phyloP scores from a whole-genome alignment of 1,140 invertebrate genomes.

The Drosophila lowei region DNA sequence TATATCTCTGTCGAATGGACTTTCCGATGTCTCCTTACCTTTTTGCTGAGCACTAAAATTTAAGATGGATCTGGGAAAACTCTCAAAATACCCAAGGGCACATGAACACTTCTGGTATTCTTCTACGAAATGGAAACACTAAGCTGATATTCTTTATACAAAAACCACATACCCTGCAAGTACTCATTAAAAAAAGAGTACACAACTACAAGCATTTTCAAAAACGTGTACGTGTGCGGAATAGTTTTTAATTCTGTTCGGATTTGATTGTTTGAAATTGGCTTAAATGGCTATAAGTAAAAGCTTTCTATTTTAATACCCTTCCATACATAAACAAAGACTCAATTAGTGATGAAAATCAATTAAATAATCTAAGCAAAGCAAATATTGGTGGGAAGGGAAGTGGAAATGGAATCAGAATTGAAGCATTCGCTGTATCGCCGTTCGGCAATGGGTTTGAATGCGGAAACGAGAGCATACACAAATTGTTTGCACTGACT shows the following conservation, averaged over 20 bases:
- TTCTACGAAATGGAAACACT: no score
- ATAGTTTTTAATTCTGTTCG: constrained; percentile 27
- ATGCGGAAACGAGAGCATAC: no score
- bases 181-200: not conserved
- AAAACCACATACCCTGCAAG: no score
- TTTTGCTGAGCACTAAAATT: no score
- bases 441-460: not conserved
- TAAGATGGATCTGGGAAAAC: no score
- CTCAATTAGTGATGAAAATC: constrained; percentile 58
- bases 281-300: constrained; percentile 47
- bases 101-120: no score
- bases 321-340: constrained; percentile 52
- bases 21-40: no score
- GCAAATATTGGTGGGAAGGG: not conserved
- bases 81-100: no score
- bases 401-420: constrained; percentile 6
- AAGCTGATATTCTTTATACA: no score
- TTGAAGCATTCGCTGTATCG: not conserved
- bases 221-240: constrained; percentile 21
- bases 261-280: constrained; percentile 38
- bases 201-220: not conserved
- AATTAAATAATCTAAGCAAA: constrained; percentile 44
- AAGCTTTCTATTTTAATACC: constrained; percentile 56
- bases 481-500: no score
- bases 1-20: not conserved